Percentiles rank a stretch among this genome's conserved stretches.
phyloP scores from a whole-genome alignment of 2,113 vertebrate genomes.

The Hucho hucho region DNA sequence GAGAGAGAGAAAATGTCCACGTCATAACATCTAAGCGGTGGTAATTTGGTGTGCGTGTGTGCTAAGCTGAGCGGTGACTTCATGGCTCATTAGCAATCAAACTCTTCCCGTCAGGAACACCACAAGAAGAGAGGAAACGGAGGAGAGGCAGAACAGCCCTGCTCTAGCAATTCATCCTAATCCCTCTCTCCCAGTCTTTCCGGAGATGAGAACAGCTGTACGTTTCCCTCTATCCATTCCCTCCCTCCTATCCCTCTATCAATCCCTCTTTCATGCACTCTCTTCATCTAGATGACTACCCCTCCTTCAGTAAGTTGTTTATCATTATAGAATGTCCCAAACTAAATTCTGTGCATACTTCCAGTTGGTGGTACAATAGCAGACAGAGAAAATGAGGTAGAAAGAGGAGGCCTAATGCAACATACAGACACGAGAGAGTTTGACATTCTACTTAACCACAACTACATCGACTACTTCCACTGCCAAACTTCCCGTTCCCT shows the following conservation, averaged over 20 bases:
- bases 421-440: not conserved
- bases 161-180: not conserved
- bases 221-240: not conserved
- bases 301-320: conserved; percentile 39
- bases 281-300: conserved; percentile 29
- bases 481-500: conserved; percentile 17
- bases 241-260: not conserved
- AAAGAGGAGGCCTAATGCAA: not conserved
- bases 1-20: conserved; percentile 28
- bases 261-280: conserved; percentile 11
- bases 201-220: no score
- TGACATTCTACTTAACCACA: conserved; percentile 26
- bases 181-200: not conserved
- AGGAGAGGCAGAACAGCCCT: not conserved
- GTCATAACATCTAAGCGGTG: conserved; percentile 65
- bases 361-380: not conserved
- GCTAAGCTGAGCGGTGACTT: conserved; percentile 58
- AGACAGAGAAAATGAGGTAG: not conserved
- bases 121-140: conserved; percentile 40
- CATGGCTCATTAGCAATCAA: conserved; percentile 70
- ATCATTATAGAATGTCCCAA: conserved; percentile 19
- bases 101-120: conserved; percentile 61
- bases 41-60: conserved; percentile 64
- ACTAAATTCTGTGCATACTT: not conserved
- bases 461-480: conserved; percentile 17